Base-by-base conservation (phyloP, 2,113 vertebrate genomes). In the Cottus gobio region DNA sequence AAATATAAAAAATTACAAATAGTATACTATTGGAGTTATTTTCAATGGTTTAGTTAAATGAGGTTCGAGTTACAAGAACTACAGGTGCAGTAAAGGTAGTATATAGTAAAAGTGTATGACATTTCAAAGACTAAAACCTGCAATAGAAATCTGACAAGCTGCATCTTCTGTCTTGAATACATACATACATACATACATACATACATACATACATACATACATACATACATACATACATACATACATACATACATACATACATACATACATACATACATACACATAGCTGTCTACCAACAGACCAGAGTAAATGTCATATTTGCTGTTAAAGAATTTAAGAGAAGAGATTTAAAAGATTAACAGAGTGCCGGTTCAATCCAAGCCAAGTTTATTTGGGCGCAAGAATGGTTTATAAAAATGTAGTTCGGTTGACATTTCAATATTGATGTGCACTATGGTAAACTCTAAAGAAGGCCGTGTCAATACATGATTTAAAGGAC, bases 1-100 rank as follows among this genome's bases (percentile, higher is more conserved):
- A 79, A 86, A 76, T 77, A 79, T 79, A 85, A 76, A 12, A 11
- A 64, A 36, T 56, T 72, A 63, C 20, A 77, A 69, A 68, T 24
- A 31, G 12, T 31, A 36, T 3, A 52, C 12, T 58, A 30, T 67
- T 76, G 70, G 50, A 50, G 26, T 70, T 74, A 28, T 66, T 66
- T 12, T 76, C 13, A n/a, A 44, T n/a, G 26, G n/a, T 54, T 68
- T 63, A 2, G 1, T 16, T n/a, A 61, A 20, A 9, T 56, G 7
- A 71, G 15, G 22, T 64, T 31, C 54, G 13, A 66, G 1, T 36
- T 37, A 57, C 7, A 60, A 64, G 10, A 36, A 15, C 46, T 64
- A 28, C 36, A 56, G 1, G n/a, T 28, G 36, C 60, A 71, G 22
- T 69, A 62, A 58, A 39, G 24, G 7, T 5, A 37, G 3, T 37